Percentiles rank a stretch among this genome's conserved stretches.
These are phyloP conservation scores for Phylloscopus trochiloides DNA, from an alignment of 2,113 vertebrate genomes.

Conservation along the genomic window DNA sequence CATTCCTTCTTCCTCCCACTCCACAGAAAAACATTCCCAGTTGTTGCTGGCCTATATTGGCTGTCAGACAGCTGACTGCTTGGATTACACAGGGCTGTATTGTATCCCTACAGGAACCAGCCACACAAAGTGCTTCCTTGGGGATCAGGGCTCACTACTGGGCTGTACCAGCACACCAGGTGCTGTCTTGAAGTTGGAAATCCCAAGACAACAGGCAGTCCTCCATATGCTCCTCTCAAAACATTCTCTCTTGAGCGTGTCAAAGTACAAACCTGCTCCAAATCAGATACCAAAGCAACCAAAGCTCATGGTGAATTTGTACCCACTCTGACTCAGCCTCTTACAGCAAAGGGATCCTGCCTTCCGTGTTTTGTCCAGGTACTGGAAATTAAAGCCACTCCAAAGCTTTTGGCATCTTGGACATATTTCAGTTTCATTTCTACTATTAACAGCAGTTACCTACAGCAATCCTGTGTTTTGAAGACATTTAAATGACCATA, in stretches of 20 bases:
- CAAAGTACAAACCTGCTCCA: neutral
- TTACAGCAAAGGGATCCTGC: neutral
- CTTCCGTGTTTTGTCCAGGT: neutral
- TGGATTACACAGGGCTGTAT: slow-evolving; percentile 37
- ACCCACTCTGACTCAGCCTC: neutral
- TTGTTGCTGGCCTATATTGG: slow-evolving; percentile 8
- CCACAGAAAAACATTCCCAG: slow-evolving; percentile 43
- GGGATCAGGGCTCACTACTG: neutral
- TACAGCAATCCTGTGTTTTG: neutral
- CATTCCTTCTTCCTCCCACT: slow-evolving; percentile 10
- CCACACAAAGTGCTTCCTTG: neutral
- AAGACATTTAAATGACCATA: neutral
- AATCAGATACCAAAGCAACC: neutral
- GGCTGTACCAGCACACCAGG: neutral
- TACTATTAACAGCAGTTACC: neutral
- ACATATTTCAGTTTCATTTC: neutral
- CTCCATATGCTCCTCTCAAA: neutral
- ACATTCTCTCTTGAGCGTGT: neutral
- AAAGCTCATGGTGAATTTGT: neutral
- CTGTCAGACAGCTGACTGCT: slow-evolving; percentile 47
- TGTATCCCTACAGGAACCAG: slow-evolving; percentile 10
- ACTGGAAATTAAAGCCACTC: neutral
- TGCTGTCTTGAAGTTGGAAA: neutral
- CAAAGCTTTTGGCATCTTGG: neutral
- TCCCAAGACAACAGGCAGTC: neutral